These are phyloP conservation scores for Dryobotodes eremita DNA, from an alignment of 2,888 invertebrate genomes.

Conservation along the genomic window DNA sequence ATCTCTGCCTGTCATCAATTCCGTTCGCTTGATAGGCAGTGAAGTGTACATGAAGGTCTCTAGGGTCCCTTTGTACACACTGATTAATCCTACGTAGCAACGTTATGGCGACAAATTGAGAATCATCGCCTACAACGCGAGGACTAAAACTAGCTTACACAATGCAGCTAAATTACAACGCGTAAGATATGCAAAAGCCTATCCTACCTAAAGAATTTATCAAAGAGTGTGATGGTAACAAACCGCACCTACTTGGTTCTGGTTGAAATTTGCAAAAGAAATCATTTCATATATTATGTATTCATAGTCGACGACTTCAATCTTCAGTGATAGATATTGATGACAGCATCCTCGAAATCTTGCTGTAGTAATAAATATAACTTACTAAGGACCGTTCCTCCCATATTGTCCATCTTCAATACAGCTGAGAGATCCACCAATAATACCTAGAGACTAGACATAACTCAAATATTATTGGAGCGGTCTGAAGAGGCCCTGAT, in stretches of 20 bases:
- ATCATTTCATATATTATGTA: neutral
- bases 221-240: neutral
- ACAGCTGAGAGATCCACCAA: slow-evolving; percentile 16
- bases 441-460: slow-evolving; percentile 26
- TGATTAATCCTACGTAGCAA: slow-evolving; percentile 44
- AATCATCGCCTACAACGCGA: slow-evolving; percentile 42
- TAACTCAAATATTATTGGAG: slow-evolving; percentile 54
- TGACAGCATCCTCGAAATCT: slow-evolving; percentile 4
- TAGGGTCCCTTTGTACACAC: slow-evolving; percentile 38
- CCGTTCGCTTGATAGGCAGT: slow-evolving; percentile 3
- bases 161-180: slow-evolving; percentile 1
- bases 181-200: neutral
- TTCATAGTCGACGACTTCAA: neutral
- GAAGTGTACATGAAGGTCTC: slow-evolving; percentile 31
- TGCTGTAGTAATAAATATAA: slow-evolving; percentile 30
- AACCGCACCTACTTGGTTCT: neutral
- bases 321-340: neutral
- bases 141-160: neutral
- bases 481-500: slow-evolving; percentile 31
- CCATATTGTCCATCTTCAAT: slow-evolving; percentile 28
- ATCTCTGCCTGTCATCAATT: slow-evolving; percentile 19
- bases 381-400: neutral
- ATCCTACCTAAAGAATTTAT: neutral
- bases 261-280: neutral
- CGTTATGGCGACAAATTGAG: slow-evolving; percentile 49